A percentile compares a stretch with the other conserved stretches of the same genome.
Conservation (phyloP, 1,140 invertebrate species). For the Carcinoscorpius rotundicauda region DNA sequence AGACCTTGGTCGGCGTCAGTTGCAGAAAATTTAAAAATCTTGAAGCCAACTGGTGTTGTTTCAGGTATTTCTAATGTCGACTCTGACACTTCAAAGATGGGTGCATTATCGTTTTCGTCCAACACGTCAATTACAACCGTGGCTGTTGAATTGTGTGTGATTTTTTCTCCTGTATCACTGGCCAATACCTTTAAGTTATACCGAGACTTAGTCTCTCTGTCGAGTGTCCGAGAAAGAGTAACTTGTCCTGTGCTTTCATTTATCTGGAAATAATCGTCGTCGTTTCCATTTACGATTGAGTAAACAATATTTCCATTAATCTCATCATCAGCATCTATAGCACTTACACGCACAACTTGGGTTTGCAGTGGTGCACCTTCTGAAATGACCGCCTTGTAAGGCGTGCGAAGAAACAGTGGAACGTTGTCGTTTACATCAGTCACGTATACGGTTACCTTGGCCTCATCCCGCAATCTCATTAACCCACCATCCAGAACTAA, state of each 20-base stretch:
- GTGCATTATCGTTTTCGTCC: conserved; percentile 90
- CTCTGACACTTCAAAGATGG: conserved; percentile 48
- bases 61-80: conserved; percentile 51
- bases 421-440: conserved; percentile 87
- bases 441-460: conserved; percentile 77
- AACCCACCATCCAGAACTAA: conserved; percentile 77
- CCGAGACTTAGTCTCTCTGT: conserved; percentile 65
- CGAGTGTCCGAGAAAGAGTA: conserved; percentile 55
- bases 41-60: conserved; percentile 63
- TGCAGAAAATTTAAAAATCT: conserved; percentile 73
- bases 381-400: conserved; percentile 71
- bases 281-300: conserved; percentile 63
- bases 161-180: conserved; percentile 53
- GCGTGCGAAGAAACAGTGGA: conserved; percentile 65
- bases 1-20: conserved; percentile 77
- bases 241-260: conserved; percentile 81
- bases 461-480: conserved; percentile 61
- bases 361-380: conserved; percentile 63
- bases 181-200: conserved; percentile 71
- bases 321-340: conserved; percentile 77
- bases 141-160: conserved; percentile 50
- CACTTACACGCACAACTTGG: conserved; percentile 68
- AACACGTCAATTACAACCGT: conserved; percentile 65
- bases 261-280: conserved; percentile 62
- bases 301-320: conserved; percentile 84